These are phyloP conservation scores for Lysandra coridon DNA, from an alignment of 2,888 invertebrate species.

Conservation along the genomic window DNA sequence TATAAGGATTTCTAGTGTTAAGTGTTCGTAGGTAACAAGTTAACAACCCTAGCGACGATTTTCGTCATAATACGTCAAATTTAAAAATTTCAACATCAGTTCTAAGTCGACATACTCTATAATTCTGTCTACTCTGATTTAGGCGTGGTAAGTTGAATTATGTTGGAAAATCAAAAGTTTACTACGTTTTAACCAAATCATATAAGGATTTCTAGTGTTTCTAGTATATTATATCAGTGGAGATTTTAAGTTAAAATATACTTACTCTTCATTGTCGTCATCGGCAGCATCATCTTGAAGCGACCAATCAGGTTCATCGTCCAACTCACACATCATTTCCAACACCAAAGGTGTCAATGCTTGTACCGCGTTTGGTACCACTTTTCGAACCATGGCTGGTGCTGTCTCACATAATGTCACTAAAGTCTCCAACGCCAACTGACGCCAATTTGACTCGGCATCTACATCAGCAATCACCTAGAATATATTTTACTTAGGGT, in stretches of 20 bases:
- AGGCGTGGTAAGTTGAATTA: no score
- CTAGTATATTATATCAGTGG: no score
- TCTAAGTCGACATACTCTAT: no score
- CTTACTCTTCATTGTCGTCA: slow-evolving; percentile 92
- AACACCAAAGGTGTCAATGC: slow-evolving; percentile 91
- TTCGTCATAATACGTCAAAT: no score
- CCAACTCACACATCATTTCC: slow-evolving; percentile 96
- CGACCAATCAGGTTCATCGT: slow-evolving; percentile 95
- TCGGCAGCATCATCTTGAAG: slow-evolving; percentile 92
- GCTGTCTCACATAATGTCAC: slow-evolving; percentile 95
- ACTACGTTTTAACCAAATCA: no score
- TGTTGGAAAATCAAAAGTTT: no score
- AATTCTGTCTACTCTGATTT: no score
- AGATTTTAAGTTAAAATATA: slow-evolving; percentile 31
- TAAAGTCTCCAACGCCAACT: slow-evolving; percentile 93
- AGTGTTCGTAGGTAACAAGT: no score
- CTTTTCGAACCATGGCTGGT: slow-evolving; percentile 97
- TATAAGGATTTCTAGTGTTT: no score
- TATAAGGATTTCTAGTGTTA: no score
- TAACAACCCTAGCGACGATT: no score
- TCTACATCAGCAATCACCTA: slow-evolving; percentile 86
- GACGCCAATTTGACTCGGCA: slow-evolving; percentile 90
- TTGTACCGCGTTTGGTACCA: slow-evolving; percentile 90
- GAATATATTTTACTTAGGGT: slow-evolving; percentile 6
- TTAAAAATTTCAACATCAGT: no score